phyloP scores from a whole-genome alignment of 1,140 invertebrate species.

The Panulirus ornatus region DNA sequence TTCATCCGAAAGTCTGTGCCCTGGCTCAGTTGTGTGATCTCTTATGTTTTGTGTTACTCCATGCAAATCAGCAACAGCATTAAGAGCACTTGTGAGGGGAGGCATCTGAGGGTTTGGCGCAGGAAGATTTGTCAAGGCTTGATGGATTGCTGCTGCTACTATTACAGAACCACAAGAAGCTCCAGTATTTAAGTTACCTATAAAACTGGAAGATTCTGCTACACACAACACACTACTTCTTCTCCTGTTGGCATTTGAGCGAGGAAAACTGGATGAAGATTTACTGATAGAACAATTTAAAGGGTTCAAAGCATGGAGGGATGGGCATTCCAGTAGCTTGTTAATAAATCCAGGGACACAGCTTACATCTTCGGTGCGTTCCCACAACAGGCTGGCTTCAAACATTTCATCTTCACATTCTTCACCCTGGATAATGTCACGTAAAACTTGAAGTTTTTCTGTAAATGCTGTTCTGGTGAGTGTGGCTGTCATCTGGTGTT shows the following conservation, averaged over 20 bases:
- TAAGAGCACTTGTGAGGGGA: constrained; percentile 17
- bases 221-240: constrained; percentile 28
- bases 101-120: background rate
- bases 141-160: constrained; percentile 41
- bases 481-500: constrained; percentile 61
- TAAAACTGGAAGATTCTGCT: background rate
- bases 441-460: constrained; percentile 40
- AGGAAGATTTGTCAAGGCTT: background rate
- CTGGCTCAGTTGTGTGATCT: constrained; percentile 57
- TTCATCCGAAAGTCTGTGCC: constrained; percentile 24
- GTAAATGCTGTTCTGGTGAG: constrained; percentile 39
- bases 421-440: constrained; percentile 56
- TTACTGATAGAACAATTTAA: constrained; percentile 41
- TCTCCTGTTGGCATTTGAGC: constrained; percentile 11
- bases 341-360: constrained; percentile 59
- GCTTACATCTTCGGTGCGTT: constrained; percentile 46
- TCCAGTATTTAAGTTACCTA: background rate
- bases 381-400: constrained; percentile 43
- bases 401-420: constrained; percentile 38
- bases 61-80: constrained; percentile 35
- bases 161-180: constrained; percentile 21
- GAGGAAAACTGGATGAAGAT: background rate
- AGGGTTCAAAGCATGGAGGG: constrained; percentile 32
- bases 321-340: constrained; percentile 42
- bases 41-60: constrained; percentile 17